A percentile compares a stretch with the other conserved stretches of the same genome.
Conservation (phyloP, 2,888 invertebrate genomes). For the Digitonthophagus gazella region DNA sequence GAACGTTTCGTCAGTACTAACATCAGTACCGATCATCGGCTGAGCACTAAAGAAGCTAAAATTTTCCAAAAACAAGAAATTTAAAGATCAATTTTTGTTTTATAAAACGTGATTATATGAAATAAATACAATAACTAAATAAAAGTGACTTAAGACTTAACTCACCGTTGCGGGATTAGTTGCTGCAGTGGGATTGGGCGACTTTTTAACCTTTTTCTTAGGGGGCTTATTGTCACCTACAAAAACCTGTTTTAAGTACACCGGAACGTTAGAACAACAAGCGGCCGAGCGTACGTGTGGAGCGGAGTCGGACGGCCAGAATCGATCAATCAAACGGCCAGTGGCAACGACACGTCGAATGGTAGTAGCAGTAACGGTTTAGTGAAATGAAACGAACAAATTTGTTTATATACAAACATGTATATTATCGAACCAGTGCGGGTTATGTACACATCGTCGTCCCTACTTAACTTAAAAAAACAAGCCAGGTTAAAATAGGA, state of each 20-base stretch:
- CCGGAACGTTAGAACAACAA: too few relatives aligned
- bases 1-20: too few relatives aligned
- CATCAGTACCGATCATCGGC: too few relatives aligned
- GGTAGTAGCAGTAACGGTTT: too few relatives aligned
- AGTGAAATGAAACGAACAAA: not conserved
- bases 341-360: not conserved
- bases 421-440: not conserved
- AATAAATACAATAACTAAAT: too few relatives aligned
- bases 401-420: not conserved
- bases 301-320: too few relatives aligned
- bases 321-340: too few relatives aligned
- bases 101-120: too few relatives aligned
- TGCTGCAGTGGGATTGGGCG: conserved; percentile 43
- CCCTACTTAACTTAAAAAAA: conserved; percentile 20
- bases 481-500: conserved; percentile 36
- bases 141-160: conserved; percentile 1
- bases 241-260: conserved; percentile 33
- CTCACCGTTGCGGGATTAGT: conserved; percentile 27
- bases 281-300: not conserved
- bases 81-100: too few relatives aligned
- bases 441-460: not conserved
- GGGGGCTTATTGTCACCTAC: conserved; percentile 50
- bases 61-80: too few relatives aligned
- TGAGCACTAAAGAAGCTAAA: too few relatives aligned
- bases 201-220: conserved; percentile 59